Evolutionary conservation across 2,113 vertebrate species (phyloP).

Genomic region (Mohoua ochrocephala): DNA sequence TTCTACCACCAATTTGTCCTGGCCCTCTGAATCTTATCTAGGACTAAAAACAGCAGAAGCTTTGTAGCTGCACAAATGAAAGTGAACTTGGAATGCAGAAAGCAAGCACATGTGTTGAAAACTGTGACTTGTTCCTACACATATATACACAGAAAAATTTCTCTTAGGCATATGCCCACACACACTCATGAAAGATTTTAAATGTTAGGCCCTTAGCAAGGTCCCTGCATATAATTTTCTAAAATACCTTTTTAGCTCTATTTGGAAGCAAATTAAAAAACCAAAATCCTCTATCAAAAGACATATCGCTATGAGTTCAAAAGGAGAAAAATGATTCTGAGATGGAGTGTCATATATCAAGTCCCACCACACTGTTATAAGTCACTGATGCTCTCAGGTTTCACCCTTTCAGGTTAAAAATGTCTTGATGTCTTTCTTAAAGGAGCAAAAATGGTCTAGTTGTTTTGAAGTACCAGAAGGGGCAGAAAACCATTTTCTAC

Average conservation of each 20-base stretch:
- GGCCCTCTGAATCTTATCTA: constrained; percentile 11
- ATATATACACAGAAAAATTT: not conserved
- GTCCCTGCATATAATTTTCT: not conserved
- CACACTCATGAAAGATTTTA: not conserved
- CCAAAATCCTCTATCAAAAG: not conserved
- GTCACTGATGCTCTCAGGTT: not conserved
- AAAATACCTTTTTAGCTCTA: not conserved
- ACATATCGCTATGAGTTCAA: not conserved
- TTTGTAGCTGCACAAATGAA: not conserved
- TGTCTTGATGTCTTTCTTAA: not conserved
- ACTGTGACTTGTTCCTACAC: not conserved
- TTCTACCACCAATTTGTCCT: not conserved
- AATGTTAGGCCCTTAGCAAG: not conserved
- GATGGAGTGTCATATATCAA: not conserved
- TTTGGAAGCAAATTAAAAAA: not conserved
- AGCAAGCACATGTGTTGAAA: not conserved
- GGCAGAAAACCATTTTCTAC: not conserved
- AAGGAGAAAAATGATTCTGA: not conserved
- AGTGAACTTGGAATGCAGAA: not conserved
- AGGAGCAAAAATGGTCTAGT: not conserved
- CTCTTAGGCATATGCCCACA: not conserved
- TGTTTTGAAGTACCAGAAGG: not conserved
- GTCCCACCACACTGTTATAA: not conserved
- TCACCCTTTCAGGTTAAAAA: not conserved
- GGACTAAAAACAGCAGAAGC: not conserved